Percentiles rank a stretch among this genome's conserved stretches.
Conservation (phyloP, 2,888 invertebrate genomes). For the Cephalotes varians region DNA sequence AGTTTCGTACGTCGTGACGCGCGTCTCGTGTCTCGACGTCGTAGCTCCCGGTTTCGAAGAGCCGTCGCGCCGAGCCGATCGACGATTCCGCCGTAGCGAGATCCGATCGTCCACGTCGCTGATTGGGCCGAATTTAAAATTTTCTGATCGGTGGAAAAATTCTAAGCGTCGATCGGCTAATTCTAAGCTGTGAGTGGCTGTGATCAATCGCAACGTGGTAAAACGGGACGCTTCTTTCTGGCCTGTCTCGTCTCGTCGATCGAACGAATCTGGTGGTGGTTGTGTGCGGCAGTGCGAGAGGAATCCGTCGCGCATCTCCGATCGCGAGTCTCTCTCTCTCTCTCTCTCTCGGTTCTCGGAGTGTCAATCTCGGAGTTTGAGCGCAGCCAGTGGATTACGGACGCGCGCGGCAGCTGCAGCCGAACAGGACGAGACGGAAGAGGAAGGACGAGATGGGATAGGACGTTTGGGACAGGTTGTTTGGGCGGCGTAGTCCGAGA, state of each 20-base stretch:
- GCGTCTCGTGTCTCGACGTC: slow-evolving; percentile 69
- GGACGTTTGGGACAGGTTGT: slow-evolving; percentile 66
- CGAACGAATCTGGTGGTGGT: background rate
- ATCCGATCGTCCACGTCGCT: no score
- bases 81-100: background rate
- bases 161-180: no score
- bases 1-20: slow-evolving; percentile 77
- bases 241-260: slow-evolving; percentile 6
- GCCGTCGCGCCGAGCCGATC: background rate
- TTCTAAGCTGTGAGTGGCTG: no score
- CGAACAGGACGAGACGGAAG: background rate
- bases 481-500: slow-evolving; percentile 59
- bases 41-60: background rate
- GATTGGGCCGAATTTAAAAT: no score
- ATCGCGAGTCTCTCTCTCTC: no score
- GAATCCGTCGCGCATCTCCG: background rate
- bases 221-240: no score
- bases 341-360: slow-evolving; percentile 36
- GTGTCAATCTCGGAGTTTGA: slow-evolving; percentile 57
- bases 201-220: no score
- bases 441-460: slow-evolving; percentile 28
- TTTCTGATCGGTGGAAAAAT: no score
- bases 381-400: slow-evolving; percentile 69
- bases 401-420: slow-evolving; percentile 55
- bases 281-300: slow-evolving; percentile 22